Percentiles rank a stretch among this genome's conserved stretches.
Evolutionary conservation across 2,113 vertebrate genomes (phyloP).

Genomic region (Ceyx margarethae): DNA sequence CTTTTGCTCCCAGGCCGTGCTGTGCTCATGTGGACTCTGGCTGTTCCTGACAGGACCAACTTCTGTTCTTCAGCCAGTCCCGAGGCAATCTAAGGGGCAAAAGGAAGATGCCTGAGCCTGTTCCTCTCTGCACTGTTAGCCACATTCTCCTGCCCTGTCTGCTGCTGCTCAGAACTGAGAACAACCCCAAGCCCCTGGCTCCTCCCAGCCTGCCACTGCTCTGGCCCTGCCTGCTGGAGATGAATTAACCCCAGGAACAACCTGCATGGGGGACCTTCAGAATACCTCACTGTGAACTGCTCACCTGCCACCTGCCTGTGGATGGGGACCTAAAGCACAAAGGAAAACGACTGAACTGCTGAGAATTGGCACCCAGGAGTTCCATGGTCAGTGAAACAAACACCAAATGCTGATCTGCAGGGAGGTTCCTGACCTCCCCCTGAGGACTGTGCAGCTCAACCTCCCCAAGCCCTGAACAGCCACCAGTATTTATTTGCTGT

Average conservation of each 20-base stretch:
- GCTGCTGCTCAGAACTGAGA: neutral
- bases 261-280: neutral
- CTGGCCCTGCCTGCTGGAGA: neutral
- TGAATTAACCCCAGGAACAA: neutral
- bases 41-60: neutral
- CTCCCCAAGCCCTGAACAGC: neutral
- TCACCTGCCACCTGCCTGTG: neutral
- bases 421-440: neutral
- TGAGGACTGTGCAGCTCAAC: neutral
- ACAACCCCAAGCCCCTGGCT: fast-evolving
- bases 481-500: neutral
- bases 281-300: neutral
- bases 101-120: neutral
- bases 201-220: fast-evolving
- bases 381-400: neutral
- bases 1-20: neutral
- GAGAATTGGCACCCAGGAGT: neutral
- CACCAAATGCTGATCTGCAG: neutral
- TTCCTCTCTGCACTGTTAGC: neutral
- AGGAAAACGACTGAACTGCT: neutral
- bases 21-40: neutral
- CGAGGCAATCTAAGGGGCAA: neutral
- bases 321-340: neutral
- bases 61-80: neutral
- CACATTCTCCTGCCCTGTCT: neutral